Evolutionary conservation across 2,797 vertebrate genomes (phyloP).

Genomic region (Balearica regulorum): DNA sequence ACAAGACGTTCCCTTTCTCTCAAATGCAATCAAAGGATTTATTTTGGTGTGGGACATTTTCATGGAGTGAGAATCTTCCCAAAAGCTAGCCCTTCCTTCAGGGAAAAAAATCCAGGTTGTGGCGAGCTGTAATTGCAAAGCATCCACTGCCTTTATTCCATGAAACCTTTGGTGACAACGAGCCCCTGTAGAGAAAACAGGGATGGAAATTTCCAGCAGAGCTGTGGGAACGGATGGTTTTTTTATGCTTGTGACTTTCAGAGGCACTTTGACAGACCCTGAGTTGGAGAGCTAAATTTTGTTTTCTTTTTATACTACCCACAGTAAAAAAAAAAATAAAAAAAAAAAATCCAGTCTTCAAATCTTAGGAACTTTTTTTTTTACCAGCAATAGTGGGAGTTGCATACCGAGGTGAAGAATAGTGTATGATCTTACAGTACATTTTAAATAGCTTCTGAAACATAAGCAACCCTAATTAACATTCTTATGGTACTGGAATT

Average conservation of each 20-base stretch:
- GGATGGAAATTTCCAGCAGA: slow-evolving; percentile 15
- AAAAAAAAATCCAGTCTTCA: background rate
- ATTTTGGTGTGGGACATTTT: background rate
- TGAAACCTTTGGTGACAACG: background rate
- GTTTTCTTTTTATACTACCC: background rate
- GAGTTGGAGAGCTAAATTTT: background rate
- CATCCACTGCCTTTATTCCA: background rate
- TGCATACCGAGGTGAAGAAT: background rate
- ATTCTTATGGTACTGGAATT: slow-evolving; percentile 6
- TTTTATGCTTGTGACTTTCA: background rate
- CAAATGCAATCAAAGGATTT: background rate
- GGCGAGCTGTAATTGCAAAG: background rate
- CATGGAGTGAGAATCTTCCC: background rate
- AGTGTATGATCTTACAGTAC: background rate
- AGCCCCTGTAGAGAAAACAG: background rate
- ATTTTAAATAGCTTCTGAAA: slow-evolving; percentile 23
- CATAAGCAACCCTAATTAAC: slow-evolving; percentile 43
- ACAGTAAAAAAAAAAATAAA: background rate
- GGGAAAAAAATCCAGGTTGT: background rate
- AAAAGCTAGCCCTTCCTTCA: background rate
- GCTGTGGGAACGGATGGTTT: background rate
- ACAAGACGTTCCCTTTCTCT: background rate
- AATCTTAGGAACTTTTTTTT: background rate
- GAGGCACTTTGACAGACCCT: slow-evolving; percentile 8
- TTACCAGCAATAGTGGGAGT: background rate